Conservation (phyloP, 2,888 invertebrate genomes). For the Thymelicus sylvestris region DNA sequence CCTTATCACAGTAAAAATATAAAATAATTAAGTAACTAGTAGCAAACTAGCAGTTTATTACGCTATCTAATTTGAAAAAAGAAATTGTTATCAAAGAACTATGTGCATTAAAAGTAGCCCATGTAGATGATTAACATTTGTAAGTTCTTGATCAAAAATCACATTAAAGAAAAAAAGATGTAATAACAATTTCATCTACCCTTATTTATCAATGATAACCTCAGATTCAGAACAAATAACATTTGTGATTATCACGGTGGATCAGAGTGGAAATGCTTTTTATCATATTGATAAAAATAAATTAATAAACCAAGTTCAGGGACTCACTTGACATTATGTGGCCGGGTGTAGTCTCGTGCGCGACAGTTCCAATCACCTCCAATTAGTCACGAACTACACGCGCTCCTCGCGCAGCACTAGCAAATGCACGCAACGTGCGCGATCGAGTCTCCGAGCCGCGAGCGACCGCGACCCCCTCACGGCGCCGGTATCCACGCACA, state of each 20-base stretch:
- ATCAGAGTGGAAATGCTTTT: neutral
- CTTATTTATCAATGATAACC: slow-evolving; percentile 35
- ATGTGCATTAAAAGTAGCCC: too few species aligned
- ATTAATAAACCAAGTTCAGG: slow-evolving; percentile 2
- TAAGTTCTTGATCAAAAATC: too few species aligned
- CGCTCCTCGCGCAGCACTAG: slow-evolving; percentile 75
- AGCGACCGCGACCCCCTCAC: slow-evolving; percentile 58
- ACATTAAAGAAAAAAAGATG: neutral
- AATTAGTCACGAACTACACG: slow-evolving; percentile 72
- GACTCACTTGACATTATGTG: slow-evolving; percentile 81
- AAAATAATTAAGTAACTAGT: too few species aligned
- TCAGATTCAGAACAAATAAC: slow-evolving; percentile 21
- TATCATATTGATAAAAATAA: too few species aligned
- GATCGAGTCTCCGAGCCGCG: slow-evolving; percentile 55
- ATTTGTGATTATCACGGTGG: slow-evolving; percentile 23
- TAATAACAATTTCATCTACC: slow-evolving; percentile 37
- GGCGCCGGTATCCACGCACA: slow-evolving; percentile 51
- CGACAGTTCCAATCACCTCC: slow-evolving; percentile 77
- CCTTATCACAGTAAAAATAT: too few species aligned
- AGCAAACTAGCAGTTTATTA: too few species aligned
- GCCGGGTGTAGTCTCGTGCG: slow-evolving; percentile 74
- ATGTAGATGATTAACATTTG: too few species aligned
- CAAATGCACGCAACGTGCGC: slow-evolving; percentile 72
- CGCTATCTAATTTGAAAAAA: too few species aligned
- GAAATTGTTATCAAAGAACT: too few species aligned